Percentiles rank a stretch among this genome's conserved stretches.
Conservation (phyloP, 1,140 invertebrate genomes). For the Cryptotermes secundus region DNA sequence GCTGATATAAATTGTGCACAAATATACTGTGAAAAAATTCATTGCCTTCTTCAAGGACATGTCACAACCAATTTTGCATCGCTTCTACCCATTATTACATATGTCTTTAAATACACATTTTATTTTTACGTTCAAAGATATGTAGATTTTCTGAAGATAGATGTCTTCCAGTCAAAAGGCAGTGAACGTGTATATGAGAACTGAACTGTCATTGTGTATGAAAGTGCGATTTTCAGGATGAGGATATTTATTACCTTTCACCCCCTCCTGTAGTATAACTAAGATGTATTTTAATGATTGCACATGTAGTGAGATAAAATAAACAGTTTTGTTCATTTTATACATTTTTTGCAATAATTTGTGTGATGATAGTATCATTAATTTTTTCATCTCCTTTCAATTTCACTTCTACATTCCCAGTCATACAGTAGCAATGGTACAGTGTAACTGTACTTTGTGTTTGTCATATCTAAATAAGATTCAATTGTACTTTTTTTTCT, state of each 20-base stretch:
- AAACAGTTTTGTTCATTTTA: not conserved
- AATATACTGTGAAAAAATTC: too few relatives aligned
- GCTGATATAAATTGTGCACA: not conserved
- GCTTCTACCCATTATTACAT: too few relatives aligned
- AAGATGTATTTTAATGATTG: not conserved
- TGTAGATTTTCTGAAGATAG: not conserved
- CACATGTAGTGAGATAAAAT: not conserved
- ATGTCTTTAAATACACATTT: too few relatives aligned
- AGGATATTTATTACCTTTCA: not conserved
- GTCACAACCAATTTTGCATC: too few relatives aligned
- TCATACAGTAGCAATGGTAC: not conserved
- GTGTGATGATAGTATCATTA: not conserved
- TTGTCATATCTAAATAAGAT: too few relatives aligned
- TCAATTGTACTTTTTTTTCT: too few relatives aligned
- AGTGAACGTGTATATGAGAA: not conserved
- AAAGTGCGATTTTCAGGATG: not conserved
- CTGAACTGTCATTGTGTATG: not conserved
- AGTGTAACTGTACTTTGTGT: too few relatives aligned
- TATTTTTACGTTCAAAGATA: too few relatives aligned
- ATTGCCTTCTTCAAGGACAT: too few relatives aligned
- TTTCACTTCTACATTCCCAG: not conserved
- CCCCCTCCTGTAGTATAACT: not conserved
- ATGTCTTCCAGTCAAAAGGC: slow-evolving; percentile 1
- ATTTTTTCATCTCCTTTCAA: too few relatives aligned
- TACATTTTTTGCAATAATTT: not conserved